These are phyloP conservation scores for Berghia stephanieae DNA, from an alignment of 1,140 invertebrate species.

Conservation along the genomic window DNA sequence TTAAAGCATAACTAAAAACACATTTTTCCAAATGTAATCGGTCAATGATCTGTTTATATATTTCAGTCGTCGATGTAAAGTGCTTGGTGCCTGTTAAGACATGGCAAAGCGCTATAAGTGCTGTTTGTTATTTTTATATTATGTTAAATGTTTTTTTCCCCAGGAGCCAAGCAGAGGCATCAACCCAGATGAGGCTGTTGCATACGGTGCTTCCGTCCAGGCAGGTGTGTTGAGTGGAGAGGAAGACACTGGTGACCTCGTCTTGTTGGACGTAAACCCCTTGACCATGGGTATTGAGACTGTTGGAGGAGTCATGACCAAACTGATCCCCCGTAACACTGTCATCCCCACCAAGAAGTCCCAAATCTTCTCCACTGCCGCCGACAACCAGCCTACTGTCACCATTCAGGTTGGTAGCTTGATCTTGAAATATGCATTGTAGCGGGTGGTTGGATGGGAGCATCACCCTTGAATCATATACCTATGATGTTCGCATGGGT, in stretches of 20 bases:
- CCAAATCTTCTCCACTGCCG: constrained; percentile 98
- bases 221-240: constrained; percentile 80
- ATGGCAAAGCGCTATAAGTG: too few species aligned
- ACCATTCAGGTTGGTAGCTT: constrained; percentile 95
- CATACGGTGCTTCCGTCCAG: constrained; percentile 98
- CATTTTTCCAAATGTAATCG: too few species aligned
- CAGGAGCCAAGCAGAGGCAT: constrained; percentile 94
- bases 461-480: too few species aligned
- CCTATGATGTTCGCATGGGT: too few species aligned
- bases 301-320: constrained; percentile 99
- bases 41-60: too few species aligned
- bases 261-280: constrained; percentile 97
- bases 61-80: too few species aligned
- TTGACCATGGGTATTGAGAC: constrained; percentile 99
- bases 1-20: too few species aligned
- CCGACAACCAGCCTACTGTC: constrained; percentile 98
- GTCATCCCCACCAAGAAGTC: constrained; percentile 99
- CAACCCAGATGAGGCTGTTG: constrained; percentile 84
- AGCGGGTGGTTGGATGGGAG: too few species aligned
- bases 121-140: not conserved
- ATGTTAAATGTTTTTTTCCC: constrained; percentile 27
- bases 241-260: constrained; percentile 92
- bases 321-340: constrained; percentile 96
- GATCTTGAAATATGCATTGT: too few species aligned
- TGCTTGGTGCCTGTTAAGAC: too few species aligned